phyloP scores from a whole-genome alignment of 2,113 vertebrate species.

The Orientallactaga bullata region DNA sequence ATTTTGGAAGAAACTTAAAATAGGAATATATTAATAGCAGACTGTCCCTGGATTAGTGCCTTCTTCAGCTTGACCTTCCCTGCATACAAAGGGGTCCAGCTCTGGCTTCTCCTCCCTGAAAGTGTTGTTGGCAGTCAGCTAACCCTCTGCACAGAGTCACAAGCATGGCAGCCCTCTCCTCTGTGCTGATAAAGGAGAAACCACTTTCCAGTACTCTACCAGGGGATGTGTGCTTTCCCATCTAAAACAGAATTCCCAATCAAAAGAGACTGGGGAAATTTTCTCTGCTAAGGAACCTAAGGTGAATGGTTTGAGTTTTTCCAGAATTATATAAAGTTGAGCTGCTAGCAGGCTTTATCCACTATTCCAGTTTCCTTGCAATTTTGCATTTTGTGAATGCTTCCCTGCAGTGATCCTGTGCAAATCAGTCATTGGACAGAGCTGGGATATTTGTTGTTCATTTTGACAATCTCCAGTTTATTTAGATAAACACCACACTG shows the following conservation, averaged over 20 bases:
- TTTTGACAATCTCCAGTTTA: slow-evolving; percentile 69
- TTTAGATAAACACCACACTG: slow-evolving; percentile 62
- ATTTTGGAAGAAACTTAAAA: not conserved
- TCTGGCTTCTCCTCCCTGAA: not conserved
- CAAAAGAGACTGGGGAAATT: slow-evolving; percentile 52
- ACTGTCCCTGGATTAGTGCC: not conserved
- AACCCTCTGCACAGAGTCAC: not conserved
- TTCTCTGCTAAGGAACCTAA: slow-evolving; percentile 39
- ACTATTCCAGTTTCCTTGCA: slow-evolving; percentile 59
- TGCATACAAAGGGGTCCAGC: not conserved
- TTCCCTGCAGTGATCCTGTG: slow-evolving; percentile 35
- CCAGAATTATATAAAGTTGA: slow-evolving; percentile 63
- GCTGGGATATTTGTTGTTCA: slow-evolving; percentile 71
- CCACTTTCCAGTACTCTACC: not conserved
- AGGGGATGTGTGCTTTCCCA: slow-evolving; percentile 52
- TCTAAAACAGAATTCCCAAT: slow-evolving; percentile 57
- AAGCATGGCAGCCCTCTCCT: not conserved
- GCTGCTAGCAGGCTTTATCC: slow-evolving; percentile 17
- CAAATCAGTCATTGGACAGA: slow-evolving; percentile 59
- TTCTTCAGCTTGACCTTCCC: not conserved
- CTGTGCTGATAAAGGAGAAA: slow-evolving; percentile 45
- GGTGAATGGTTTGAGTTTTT: slow-evolving; percentile 63
- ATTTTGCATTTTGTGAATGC: slow-evolving; percentile 62
- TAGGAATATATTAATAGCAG: not conserved
- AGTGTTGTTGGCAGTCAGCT: not conserved